Evolutionary conservation across 64 coral and sea anemone genomes (phyloP).

Genomic region (Cladopsammia gracilis): DNA sequence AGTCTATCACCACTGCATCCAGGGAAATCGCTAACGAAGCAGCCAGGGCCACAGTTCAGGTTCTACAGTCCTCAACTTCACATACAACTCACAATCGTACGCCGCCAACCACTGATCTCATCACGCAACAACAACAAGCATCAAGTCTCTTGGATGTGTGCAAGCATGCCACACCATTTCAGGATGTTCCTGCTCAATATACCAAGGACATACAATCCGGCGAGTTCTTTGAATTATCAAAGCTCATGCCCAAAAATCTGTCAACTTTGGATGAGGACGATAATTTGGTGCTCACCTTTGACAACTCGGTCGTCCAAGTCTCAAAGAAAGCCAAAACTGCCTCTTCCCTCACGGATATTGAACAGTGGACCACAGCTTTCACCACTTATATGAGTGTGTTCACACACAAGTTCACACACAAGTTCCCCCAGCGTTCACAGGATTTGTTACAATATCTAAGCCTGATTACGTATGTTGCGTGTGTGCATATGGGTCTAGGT

Average conservation of each 20-base stretch:
- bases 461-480: neutral
- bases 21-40: too few species aligned
- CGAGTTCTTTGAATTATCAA: neutral
- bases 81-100: too few species aligned
- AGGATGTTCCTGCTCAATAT: neutral
- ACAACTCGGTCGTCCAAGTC: neutral
- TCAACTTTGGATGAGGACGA: neutral
- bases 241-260: neutral
- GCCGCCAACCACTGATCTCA: too few species aligned
- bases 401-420: neutral
- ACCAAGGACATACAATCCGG: neutral
- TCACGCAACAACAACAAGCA: too few species aligned
- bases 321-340: neutral
- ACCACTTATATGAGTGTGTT: neutral
- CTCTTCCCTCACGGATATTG: neutral
- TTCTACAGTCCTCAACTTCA: too few species aligned
- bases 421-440: neutral
- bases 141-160: neutral
- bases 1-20: too few species aligned
- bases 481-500: neutral
- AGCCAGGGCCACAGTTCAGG: too few species aligned
- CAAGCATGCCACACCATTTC: neutral
- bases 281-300: neutral
- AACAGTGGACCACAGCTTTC: neutral
- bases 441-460: neutral